Conservation (phyloP, 2,113 vertebrate genomes). For the Morone chrysops region DNA sequence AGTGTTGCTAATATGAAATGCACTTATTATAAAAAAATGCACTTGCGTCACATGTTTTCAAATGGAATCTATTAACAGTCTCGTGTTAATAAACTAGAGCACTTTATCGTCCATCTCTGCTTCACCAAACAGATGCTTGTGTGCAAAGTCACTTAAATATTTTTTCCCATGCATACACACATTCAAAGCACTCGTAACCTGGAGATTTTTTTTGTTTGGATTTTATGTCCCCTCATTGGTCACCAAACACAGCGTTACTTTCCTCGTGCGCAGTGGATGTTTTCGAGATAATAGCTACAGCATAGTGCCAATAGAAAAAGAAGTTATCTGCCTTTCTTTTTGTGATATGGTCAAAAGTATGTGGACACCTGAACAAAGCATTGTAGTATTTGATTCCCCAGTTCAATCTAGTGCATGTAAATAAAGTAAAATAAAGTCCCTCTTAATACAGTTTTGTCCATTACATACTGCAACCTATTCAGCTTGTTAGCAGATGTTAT, state of each 20-base stretch:
- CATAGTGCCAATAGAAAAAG: background rate
- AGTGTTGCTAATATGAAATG: constrained; percentile 13
- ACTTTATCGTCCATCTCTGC: background rate
- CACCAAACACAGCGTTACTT: background rate
- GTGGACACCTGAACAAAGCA: background rate
- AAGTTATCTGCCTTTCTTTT: background rate
- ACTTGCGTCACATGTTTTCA: background rate
- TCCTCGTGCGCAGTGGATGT: background rate
- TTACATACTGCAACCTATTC: background rate
- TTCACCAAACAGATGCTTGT: background rate
- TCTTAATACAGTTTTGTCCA: background rate
- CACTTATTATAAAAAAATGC: constrained; percentile 16
- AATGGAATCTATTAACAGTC: background rate
- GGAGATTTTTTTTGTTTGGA: no score
- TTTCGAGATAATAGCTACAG: background rate
- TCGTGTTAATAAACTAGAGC: constrained; percentile 12
- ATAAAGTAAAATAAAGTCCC: background rate
- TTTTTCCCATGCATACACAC: background rate
- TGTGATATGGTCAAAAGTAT: background rate
- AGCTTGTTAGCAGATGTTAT: background rate
- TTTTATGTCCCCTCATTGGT: background rate
- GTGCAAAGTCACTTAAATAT: background rate
- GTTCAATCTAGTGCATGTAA: background rate
- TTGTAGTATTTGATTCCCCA: background rate
- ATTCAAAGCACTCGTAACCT: background rate